Evolutionary conservation across 2,113 vertebrate genomes (phyloP).

Genomic region (Phainopepla nitens): DNA sequence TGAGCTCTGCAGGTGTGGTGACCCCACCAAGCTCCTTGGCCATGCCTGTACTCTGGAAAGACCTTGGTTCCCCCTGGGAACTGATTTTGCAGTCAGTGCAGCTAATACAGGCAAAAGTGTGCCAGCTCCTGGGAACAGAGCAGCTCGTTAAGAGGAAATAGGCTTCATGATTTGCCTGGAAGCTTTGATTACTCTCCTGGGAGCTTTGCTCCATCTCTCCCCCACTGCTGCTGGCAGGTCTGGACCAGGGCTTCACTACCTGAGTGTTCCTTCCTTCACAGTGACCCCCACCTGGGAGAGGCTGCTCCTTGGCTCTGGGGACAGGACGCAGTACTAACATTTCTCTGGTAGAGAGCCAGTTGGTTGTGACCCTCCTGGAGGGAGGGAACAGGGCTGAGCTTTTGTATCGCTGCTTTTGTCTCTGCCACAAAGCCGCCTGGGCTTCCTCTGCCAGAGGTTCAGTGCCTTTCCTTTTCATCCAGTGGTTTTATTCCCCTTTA

Average conservation of each 20-base stretch:
- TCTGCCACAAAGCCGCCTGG: background rate
- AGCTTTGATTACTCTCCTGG: background rate
- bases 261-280: background rate
- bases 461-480: background rate
- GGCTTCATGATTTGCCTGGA: background rate
- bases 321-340: background rate
- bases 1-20: background rate
- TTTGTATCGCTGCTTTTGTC: background rate
- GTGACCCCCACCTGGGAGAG: background rate
- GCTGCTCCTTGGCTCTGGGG: background rate
- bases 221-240: background rate
- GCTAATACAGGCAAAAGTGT: background rate
- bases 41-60: accelerated
- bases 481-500: background rate
- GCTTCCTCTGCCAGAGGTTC: background rate
- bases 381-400: background rate
- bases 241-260: background rate
- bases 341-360: too few relatives aligned
- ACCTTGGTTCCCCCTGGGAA: background rate
- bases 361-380: background rate
- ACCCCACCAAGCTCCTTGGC: background rate
- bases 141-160: background rate
- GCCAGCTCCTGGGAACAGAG: background rate
- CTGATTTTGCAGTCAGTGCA: background rate
- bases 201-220: background rate